Percentiles rank a stretch among this genome's conserved stretches.
Evolutionary conservation across 2,113 vertebrate species (phyloP).

Genomic region (Amblyopsis rosae): DNA sequence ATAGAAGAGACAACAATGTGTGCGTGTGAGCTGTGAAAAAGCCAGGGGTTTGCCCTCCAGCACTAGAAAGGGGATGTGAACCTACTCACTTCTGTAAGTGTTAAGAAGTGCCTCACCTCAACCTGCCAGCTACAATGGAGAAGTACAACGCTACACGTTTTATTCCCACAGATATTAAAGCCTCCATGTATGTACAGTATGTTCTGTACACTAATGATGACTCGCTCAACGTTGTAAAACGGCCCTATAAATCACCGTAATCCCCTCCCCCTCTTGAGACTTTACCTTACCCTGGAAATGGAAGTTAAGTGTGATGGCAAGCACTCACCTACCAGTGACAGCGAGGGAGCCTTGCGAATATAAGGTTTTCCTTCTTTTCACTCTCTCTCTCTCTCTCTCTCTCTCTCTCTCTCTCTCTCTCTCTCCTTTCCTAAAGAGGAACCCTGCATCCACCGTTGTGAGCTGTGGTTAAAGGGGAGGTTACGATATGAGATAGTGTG

Average conservation of each 20-base stretch:
- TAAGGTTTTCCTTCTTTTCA: slow-evolving; percentile 15
- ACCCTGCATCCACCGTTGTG: not conserved
- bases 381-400: too few species aligned
- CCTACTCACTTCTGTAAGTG: slow-evolving; percentile 64
- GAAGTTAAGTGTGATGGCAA: slow-evolving; percentile 21
- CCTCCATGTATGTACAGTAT: slow-evolving; percentile 16
- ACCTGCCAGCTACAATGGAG: slow-evolving; percentile 36
- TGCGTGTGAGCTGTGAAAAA: not conserved
- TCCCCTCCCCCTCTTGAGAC: not conserved
- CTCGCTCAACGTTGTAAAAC: slow-evolving; percentile 19
- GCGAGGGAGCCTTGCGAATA: not conserved
- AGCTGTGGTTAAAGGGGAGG: slow-evolving; percentile 40
- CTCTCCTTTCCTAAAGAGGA: not conserved
- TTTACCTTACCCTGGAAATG: slow-evolving; percentile 16
- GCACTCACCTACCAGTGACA: not conserved
- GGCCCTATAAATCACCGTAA: slow-evolving; percentile 33
- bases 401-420: too few species aligned
- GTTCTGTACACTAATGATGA: not conserved
- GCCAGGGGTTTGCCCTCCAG: slow-evolving; percentile 42
- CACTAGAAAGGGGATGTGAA: slow-evolving; percentile 69
- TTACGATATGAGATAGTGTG: slow-evolving; percentile 57
- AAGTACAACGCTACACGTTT: slow-evolving; percentile 24
- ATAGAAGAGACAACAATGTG: slow-evolving; percentile 32
- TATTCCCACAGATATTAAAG: slow-evolving; percentile 19
- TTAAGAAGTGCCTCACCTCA: slow-evolving; percentile 25